These are phyloP conservation scores for Drosophila yooni DNA, from an alignment of 2,888 invertebrate species.

Conservation along the genomic window DNA sequence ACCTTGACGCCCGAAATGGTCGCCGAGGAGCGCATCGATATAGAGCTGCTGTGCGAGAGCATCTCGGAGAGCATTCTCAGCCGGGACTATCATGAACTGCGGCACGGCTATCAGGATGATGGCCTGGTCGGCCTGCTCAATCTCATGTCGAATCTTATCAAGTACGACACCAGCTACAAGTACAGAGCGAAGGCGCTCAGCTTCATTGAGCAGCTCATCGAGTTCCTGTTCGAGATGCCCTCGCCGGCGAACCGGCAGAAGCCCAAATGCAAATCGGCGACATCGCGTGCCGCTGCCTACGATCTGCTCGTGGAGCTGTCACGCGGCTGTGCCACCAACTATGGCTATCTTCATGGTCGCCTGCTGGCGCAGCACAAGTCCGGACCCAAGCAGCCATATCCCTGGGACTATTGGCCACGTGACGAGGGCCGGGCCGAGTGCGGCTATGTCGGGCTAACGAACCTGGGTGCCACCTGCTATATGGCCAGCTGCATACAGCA, in stretches of 20 bases:
- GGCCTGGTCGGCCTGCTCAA: conserved; percentile 95
- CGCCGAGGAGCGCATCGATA: conserved; percentile 86
- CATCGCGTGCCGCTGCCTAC: conserved; percentile 95
- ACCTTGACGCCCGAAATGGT: conserved; percentile 92
- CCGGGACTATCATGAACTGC: conserved; percentile 92
- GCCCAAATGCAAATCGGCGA: conserved; percentile 96
- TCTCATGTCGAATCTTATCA: conserved; percentile 93
- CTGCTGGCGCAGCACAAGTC: conserved; percentile 94
- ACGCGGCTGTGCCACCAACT: conserved; percentile 93
- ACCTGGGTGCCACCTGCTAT: conserved; percentile 98
- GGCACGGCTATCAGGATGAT: conserved; percentile 94
- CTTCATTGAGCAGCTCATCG: conserved; percentile 89
- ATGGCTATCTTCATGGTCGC: conserved; percentile 92
- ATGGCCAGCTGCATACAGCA: conserved; percentile 99
- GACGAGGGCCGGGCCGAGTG: conserved; percentile 97
- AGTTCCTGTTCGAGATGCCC: conserved; percentile 95
- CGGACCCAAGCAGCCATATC: conserved; percentile 93
- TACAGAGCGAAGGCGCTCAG: conserved; percentile 90
- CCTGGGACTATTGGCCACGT: conserved; percentile 99
- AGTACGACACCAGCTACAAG: conserved; percentile 95
- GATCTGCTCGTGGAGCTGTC: conserved; percentile 95
- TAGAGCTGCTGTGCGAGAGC: conserved; percentile 91
- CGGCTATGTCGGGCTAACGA: conserved; percentile 97
- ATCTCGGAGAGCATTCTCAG: conserved; percentile 91
- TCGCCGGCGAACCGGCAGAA: conserved; percentile 93